These are phyloP conservation scores for Eupeodes corollae DNA, from an alignment of 1,140 invertebrate genomes.

Conservation along the genomic window DNA sequence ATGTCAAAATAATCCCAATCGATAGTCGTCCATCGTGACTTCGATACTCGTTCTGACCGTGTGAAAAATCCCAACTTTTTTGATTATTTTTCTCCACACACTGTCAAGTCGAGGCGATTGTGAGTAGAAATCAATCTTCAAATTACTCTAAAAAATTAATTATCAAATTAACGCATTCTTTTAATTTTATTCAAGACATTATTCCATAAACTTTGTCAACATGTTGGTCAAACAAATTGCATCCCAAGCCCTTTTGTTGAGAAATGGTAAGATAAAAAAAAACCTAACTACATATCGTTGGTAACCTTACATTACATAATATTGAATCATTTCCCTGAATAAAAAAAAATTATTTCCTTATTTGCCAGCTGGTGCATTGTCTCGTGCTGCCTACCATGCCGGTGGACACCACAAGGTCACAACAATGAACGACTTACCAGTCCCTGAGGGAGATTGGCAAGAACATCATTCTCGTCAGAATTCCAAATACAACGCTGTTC, in stretches of 20 bases:
- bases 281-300: background rate
- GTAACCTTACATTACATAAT: constrained; percentile 36
- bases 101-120: background rate
- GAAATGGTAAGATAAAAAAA: constrained; percentile 21
- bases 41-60: too few species aligned
- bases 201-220: constrained; percentile 9
- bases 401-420: constrained; percentile 26
- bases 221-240: constrained; percentile 35
- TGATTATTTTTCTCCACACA: background rate
- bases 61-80: background rate
- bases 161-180: too few species aligned
- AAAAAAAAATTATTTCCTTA: background rate
- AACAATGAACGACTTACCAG: constrained; percentile 60
- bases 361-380: constrained; percentile 25
- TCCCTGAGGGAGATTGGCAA: constrained; percentile 62
- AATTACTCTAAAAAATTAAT: background rate
- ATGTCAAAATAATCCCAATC: too few species aligned
- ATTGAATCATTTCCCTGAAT: background rate
- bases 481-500: constrained; percentile 51
- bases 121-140: background rate
- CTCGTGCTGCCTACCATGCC: constrained; percentile 31
- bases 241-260: constrained; percentile 31
- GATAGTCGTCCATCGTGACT: too few species aligned
- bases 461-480: constrained; percentile 51
- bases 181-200: too few species aligned